phyloP scores from a whole-genome alignment of 2,888 invertebrate genomes.

The Drosophila emarginata region DNA sequence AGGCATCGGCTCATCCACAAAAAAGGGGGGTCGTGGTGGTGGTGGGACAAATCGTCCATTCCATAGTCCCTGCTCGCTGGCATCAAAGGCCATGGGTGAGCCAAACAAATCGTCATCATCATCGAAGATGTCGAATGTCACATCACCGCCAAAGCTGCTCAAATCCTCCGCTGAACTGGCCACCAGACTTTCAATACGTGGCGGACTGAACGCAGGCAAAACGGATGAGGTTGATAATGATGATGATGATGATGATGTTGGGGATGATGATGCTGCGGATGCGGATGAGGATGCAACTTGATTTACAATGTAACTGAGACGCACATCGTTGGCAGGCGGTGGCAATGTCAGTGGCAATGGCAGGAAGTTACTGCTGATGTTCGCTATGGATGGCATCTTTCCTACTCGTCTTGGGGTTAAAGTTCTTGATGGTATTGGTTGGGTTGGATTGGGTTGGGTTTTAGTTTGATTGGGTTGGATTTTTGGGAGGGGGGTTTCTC shows the following conservation, averaged over 20 bases:
- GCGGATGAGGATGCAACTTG: slow-evolving; percentile 55
- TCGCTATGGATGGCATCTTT: slow-evolving; percentile 69
- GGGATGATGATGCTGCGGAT: slow-evolving; percentile 12
- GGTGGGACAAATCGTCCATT: slow-evolving; percentile 86
- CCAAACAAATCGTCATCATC: slow-evolving; percentile 82
- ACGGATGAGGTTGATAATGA: slow-evolving; percentile 27
- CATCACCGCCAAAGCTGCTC: slow-evolving; percentile 77
- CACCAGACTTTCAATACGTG: slow-evolving; percentile 79
- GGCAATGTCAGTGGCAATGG: slow-evolving; percentile 14
- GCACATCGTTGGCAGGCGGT: slow-evolving; percentile 53
- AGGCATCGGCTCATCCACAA: slow-evolving; percentile 84
- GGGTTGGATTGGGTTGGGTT: not conserved
- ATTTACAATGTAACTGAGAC: slow-evolving; percentile 73
- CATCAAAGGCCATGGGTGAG: slow-evolving; percentile 82
- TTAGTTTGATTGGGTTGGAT: not conserved
- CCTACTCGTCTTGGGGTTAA: not conserved
- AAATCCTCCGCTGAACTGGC: slow-evolving; percentile 80
- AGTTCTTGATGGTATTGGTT: not conserved
- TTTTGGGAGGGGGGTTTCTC: not conserved
- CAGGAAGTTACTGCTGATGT: slow-evolving; percentile 56
- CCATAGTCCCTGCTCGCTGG: slow-evolving; percentile 82
- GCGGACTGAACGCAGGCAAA: slow-evolving; percentile 76
- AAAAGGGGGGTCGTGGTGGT: slow-evolving; percentile 86
- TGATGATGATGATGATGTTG: slow-evolving; percentile 10
- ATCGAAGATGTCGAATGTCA: slow-evolving; percentile 81